Base-by-base conservation (phyloP, 2,113 vertebrate genomes). In the Sturnira hondurensis region DNA sequence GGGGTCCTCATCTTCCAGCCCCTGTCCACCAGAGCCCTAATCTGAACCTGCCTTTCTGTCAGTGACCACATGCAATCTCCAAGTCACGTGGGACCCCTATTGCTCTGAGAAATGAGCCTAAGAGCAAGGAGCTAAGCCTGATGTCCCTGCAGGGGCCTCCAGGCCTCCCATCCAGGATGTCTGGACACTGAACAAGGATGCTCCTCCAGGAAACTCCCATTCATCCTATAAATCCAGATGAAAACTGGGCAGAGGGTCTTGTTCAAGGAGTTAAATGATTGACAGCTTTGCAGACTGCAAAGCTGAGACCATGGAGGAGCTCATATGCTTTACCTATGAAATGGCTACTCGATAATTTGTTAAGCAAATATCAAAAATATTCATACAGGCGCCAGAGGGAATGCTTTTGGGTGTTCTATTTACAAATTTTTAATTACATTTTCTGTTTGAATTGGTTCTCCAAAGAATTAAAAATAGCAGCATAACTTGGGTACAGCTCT, bases 351-450 rank as follows among this genome's bases (percentile, higher is more conserved):
- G 96, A 94, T 97, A 84, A 97, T 97, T 96, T 96, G 97, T 97
- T 98, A 95, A 98, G 97, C 98, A 98, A 98, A 98, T 95, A 97
- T 96, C 97, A 96, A 96, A 97, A 91, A 97, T 93, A 90, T 70
- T 89, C 96, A 96, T 82, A 95, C 93, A 96, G 97, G 97, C 65
- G 50, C 97, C 98, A 97, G 97, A 97, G 98, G 98, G 97, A 97
- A 96, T 82, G 80, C 97, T 98, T 97, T 97, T 8, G 88, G 97
- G 97, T 93, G 95, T 97, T 98, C 98, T 97, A 91, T 97, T 98
- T 97, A 96, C 97, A 98, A 95, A 97, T 96, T 93, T 96, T 97
- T 98, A 98, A 98, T 98, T 98, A 98, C 96, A 96, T 98, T 98
- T 98, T 97, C 98, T 96, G 95, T 98, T 97, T 98, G 97, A 97